These are phyloP conservation scores for Molossus alvarezi DNA, from an alignment of 2,797 vertebrate species.

Conservation along the genomic window DNA sequence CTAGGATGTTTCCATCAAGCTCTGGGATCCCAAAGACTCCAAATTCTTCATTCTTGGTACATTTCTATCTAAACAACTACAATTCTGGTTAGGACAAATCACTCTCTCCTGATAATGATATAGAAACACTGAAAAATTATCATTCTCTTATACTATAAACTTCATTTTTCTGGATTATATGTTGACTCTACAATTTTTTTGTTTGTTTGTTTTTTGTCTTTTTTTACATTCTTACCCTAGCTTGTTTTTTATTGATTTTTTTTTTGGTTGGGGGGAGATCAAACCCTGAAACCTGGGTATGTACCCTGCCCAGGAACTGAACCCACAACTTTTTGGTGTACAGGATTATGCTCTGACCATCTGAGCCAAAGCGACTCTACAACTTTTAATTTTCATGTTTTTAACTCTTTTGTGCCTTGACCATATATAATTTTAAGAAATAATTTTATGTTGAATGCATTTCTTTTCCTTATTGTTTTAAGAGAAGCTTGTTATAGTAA, in stretches of 20 bases:
- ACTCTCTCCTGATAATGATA: constrained; percentile 46
- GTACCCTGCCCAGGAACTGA: background rate
- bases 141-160: constrained; percentile 42
- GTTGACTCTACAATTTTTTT: constrained; percentile 13
- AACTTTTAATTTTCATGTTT: constrained; percentile 65
- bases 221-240: background rate
- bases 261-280: background rate
- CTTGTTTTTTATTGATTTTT: background rate
- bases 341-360: no score
- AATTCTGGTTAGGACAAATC: constrained; percentile 37
- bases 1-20: constrained; percentile 55
- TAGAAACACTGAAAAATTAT: constrained; percentile 47
- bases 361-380: background rate
- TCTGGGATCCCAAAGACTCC: constrained; percentile 27
- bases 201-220: no score
- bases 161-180: constrained; percentile 57
- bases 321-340: background rate
- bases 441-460: constrained; percentile 43
- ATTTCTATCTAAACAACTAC: constrained; percentile 60
- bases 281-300: background rate
- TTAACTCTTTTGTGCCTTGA: constrained; percentile 23
- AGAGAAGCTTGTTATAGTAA: constrained; percentile 28
- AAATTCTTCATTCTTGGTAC: constrained; percentile 13
- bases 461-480: constrained; percentile 53
- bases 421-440: constrained; percentile 71